These are phyloP conservation scores for Aethina tumida DNA, from an alignment of 1,140 invertebrate genomes.

Conservation along the genomic window DNA sequence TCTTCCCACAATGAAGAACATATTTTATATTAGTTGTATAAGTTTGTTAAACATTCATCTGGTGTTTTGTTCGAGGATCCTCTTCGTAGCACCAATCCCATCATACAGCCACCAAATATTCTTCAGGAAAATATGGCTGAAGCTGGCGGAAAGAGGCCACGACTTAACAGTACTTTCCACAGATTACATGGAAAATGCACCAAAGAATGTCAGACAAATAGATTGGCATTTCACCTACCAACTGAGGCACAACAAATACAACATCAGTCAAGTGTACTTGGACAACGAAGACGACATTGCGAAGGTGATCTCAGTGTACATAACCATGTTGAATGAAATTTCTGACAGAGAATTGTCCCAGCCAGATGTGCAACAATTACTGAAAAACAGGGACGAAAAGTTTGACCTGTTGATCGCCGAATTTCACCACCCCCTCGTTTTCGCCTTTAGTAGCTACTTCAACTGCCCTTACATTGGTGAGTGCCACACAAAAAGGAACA, in stretches of 20 bases:
- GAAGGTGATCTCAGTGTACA: conserved; percentile 4
- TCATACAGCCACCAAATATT: conserved; percentile 40
- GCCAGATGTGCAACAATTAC: conserved; percentile 29
- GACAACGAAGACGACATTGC: conserved; percentile 13
- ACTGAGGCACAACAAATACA: conserved; percentile 16
- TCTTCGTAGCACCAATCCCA: conserved; percentile 32
- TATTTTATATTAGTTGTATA: no score
- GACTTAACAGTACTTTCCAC: conserved; percentile 36
- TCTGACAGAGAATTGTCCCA: conserved; percentile 11
- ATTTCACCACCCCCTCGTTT: conserved; percentile 16
- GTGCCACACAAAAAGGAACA: no score
- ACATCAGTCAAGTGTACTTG: conserved; percentile 10
- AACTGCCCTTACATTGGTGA: conserved; percentile 17
- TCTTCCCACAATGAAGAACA: no score
- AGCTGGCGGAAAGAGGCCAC: conserved; percentile 34
- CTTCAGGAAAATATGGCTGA: conserved; percentile 29
- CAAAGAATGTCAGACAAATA: conserved; percentile 13
- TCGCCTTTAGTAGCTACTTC: conserved; percentile 18
- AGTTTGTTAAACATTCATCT: no score
- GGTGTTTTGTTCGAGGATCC: conserved; percentile 30
- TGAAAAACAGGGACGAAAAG: conserved; percentile 19
- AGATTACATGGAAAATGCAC: conserved; percentile 24
- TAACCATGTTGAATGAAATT: conserved; percentile 8
- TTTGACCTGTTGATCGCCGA: conserved; percentile 31
- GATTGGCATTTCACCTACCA: conserved; percentile 4